phyloP scores from a whole-genome alignment of 2,797 vertebrate species.

The Intellagama lesueurii region DNA sequence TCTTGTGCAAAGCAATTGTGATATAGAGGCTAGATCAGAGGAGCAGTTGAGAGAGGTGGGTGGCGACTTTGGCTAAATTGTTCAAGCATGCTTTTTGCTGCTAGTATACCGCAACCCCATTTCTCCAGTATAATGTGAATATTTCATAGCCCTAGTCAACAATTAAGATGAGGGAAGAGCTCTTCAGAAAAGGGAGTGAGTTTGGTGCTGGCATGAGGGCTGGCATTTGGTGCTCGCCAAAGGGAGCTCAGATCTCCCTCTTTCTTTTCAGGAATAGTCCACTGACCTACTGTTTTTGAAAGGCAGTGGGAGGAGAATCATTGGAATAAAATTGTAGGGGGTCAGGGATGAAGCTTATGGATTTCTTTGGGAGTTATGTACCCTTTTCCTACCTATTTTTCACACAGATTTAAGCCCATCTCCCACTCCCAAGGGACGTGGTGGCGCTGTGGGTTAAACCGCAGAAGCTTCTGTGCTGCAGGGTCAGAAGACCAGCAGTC shows the following conservation, averaged over 20 bases:
- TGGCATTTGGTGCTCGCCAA: no score
- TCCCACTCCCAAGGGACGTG: not conserved
- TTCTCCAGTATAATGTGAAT: not conserved
- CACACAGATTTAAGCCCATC: not conserved
- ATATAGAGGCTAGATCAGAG: not conserved
- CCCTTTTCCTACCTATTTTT: no score
- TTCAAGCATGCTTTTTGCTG: not conserved
- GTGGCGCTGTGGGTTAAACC: no score
- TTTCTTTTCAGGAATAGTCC: not conserved
- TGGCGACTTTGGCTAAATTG: not conserved
- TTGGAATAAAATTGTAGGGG: not conserved
- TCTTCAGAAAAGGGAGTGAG: not conserved
- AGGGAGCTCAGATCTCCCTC: not conserved
- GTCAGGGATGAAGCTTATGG: not conserved
- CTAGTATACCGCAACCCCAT: not conserved
- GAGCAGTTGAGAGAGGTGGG: not conserved
- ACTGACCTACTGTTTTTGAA: not conserved
- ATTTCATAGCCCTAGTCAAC: not conserved
- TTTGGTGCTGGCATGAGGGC: not conserved
- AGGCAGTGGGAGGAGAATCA: no score
- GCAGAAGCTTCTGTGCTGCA: no score
- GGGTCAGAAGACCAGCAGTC: no score
- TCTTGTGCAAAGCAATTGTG: conserved; percentile 1
- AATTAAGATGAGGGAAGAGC: not conserved
- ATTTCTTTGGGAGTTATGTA: not conserved